Evolutionary conservation across 2,797 vertebrate species (phyloP).

Genomic region (Fistularia tabacaria): DNA sequence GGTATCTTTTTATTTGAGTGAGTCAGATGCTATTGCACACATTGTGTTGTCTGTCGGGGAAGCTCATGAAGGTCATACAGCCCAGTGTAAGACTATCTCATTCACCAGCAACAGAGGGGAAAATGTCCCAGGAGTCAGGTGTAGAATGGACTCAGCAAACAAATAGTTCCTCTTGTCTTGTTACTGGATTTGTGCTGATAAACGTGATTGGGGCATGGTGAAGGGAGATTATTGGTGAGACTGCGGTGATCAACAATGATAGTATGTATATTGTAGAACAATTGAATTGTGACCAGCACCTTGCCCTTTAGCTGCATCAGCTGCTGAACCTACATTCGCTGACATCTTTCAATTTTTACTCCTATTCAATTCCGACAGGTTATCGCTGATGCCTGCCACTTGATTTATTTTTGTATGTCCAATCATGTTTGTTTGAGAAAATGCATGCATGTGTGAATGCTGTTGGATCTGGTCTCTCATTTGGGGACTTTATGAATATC

Average conservation of each 20-base stretch:
- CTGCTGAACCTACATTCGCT: slow-evolving; percentile 40
- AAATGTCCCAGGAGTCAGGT: slow-evolving; percentile 52
- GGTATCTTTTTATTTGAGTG: slow-evolving; percentile 43
- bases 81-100: slow-evolving; percentile 61
- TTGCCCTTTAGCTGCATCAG: slow-evolving; percentile 46
- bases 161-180: slow-evolving; percentile 58
- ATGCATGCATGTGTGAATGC: too few relatives aligned
- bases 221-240: slow-evolving; percentile 50
- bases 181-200: slow-evolving; percentile 56
- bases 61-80: slow-evolving; percentile 63
- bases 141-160: slow-evolving; percentile 57
- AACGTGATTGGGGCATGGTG: slow-evolving; percentile 43
- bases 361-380: slow-evolving; percentile 50
- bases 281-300: slow-evolving; percentile 31
- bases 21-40: slow-evolving; percentile 51
- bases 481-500: too few relatives aligned
- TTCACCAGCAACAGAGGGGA: slow-evolving; percentile 49
- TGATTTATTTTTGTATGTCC: too few relatives aligned
- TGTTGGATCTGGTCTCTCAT: too few relatives aligned
- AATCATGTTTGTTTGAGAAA: too few relatives aligned
- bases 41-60: slow-evolving; percentile 47
- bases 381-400: slow-evolving; percentile 40
- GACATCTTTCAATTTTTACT: slow-evolving; percentile 54
- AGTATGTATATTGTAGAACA: slow-evolving; percentile 45
- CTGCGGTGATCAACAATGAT: slow-evolving; percentile 38